Base-by-base conservation (phyloP, 2,797 vertebrate species). In the Leucoraja ocellata region DNA sequence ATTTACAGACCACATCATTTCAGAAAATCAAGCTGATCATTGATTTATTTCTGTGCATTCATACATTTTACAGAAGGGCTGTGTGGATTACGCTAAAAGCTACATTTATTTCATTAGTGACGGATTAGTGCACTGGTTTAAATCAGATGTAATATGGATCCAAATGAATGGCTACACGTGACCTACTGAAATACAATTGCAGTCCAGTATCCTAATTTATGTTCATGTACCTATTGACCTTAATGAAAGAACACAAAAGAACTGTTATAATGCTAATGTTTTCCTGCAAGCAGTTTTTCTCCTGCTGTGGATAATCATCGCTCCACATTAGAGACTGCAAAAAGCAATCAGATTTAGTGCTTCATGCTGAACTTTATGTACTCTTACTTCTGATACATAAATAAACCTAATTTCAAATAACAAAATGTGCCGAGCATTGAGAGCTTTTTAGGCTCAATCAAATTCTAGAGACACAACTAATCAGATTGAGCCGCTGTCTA, bases 121-220 rank as follows among this genome's bases (percentile, higher is more conserved):
- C 91, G 94, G 94, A 95, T 95, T 96, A 95, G 95, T 96, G 94
- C 94, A 94, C 94, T 95, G 93, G 94, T 96, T 96, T 96, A 96
- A 96, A 96, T 96, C 96, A 96, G 95, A 95, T 95, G 94, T 94
- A 95, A 94, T 94, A 95, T 96, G 96, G 95, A 96, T 96, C 95
- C 95, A 39, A 95, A 25, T 93, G 94, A 96, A 96, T 95, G 95
- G 92, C 93, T 95, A 94, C 94, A 96, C 95, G 96, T 78, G 1
- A 96, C 94, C 94, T 88, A 95, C 93, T 94, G 96, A 96, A 96
- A 94, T 95, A 93, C 93, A 94, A 94, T 78, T 93, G 83, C 94
- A 95, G 95, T 94, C 94, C 94, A 94, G 94, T 93, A 94, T 94
- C 94, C 93, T 95, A 94, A 95, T 97, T 96, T 95, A 95, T 95